Percentiles rank a stretch among this genome's conserved stretches.
Evolutionary conservation across 2,797 vertebrate species (phyloP).

Genomic region (Kryptopterus vitreolus): DNA sequence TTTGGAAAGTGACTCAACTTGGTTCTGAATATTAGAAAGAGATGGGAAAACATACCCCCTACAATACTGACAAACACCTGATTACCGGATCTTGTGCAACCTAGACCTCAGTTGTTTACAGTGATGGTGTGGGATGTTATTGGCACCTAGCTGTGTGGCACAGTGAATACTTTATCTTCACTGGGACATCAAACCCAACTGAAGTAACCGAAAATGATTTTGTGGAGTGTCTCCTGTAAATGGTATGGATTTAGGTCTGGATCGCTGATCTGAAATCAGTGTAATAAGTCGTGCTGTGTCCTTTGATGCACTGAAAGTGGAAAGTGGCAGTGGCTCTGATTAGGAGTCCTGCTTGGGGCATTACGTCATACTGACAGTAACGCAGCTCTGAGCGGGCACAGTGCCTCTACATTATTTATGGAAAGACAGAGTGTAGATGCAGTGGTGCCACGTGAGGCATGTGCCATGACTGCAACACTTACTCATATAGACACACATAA

Average conservation of each 20-base stretch:
- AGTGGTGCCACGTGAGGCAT: conserved; percentile 46
- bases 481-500: neutral
- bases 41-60: neutral
- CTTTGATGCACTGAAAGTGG: conserved; percentile 21
- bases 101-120: neutral
- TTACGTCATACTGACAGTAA: conserved; percentile 74
- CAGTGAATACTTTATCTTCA: neutral
- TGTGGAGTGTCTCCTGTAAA: neutral
- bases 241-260: neutral
- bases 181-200: neutral
- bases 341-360: conserved; percentile 48
- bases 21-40: neutral
- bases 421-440: conserved; percentile 53
- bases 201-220: conserved; percentile 1
- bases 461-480: conserved; percentile 19
- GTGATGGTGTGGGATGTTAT: neutral
- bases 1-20: neutral
- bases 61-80: neutral
- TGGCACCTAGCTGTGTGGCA: neutral
- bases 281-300: neutral
- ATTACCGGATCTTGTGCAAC: neutral
- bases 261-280: conserved; percentile 9
- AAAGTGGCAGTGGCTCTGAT: conserved; percentile 24
- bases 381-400: conserved; percentile 66
- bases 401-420: conserved; percentile 79